Evolutionary conservation across 2,888 invertebrate genomes (phyloP).

Genomic region (Caenorhabditis panamensis): DNA sequence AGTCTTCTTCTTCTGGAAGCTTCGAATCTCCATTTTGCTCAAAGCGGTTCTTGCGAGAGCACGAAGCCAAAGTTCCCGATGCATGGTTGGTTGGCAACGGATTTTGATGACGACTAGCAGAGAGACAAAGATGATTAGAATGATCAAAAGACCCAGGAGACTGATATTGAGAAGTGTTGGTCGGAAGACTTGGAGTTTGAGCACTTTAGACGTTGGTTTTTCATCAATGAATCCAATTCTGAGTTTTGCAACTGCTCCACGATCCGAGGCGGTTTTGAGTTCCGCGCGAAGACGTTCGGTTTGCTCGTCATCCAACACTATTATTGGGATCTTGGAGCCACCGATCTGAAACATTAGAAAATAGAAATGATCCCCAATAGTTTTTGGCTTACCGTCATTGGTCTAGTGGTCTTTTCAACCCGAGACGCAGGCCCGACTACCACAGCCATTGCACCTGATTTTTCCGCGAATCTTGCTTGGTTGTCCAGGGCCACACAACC

Average conservation of each 20-base stretch:
- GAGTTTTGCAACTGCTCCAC: constrained; percentile 59
- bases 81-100: constrained; percentile 69
- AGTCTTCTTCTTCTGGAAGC: constrained; percentile 54
- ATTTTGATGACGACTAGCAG: constrained; percentile 72
- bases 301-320: constrained; percentile 70
- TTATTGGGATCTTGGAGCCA: constrained; percentile 71
- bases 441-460: constrained; percentile 73
- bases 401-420: constrained; percentile 59
- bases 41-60: constrained; percentile 71
- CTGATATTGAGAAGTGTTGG: constrained; percentile 70
- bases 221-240: constrained; percentile 59
- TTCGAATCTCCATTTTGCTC: constrained; percentile 72
- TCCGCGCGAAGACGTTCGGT: constrained; percentile 63
- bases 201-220: constrained; percentile 55
- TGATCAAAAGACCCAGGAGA: constrained; percentile 63
- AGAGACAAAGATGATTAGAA: constrained; percentile 71
- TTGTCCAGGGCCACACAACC: constrained; percentile 75
- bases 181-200: constrained; percentile 72
- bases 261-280: constrained; percentile 48
- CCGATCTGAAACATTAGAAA: constrained; percentile 63
- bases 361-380: no score
- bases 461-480: constrained; percentile 73
- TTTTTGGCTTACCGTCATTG: constrained; percentile 59
- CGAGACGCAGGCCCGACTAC: constrained; percentile 70
- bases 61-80: constrained; percentile 71